Percentiles rank a stretch among this genome's conserved stretches.
These are phyloP conservation scores for Menidia beryllina DNA, from an alignment of 2,113 vertebrate genomes.

Conservation along the genomic window DNA sequence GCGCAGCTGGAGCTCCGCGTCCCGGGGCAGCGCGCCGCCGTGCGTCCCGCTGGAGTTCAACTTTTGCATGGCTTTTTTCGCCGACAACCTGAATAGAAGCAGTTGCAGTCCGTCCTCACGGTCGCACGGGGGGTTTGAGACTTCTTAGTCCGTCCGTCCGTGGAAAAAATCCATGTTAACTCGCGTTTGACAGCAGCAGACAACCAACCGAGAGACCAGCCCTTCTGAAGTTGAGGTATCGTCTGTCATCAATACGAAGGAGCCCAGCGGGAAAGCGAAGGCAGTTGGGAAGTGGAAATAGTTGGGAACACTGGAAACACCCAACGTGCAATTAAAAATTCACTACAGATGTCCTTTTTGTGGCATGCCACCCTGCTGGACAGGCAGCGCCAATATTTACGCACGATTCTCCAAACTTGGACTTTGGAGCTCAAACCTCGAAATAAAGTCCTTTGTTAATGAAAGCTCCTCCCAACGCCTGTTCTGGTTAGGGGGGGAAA, in stretches of 20 bases:
- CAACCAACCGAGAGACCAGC: background rate
- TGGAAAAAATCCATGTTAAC: slow-evolving; percentile 66
- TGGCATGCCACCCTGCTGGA: slow-evolving; percentile 15
- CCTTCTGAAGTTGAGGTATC: background rate
- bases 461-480: background rate
- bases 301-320: background rate
- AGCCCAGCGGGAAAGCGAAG: background rate
- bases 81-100: slow-evolving; percentile 10
- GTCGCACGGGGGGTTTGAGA: background rate
- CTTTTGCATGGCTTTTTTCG: slow-evolving; percentile 76
- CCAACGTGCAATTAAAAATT: slow-evolving; percentile 1
- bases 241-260: slow-evolving; percentile 7
- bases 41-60: slow-evolving; percentile 63
- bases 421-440: slow-evolving; percentile 4
- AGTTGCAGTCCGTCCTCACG: background rate
- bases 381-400: background rate
- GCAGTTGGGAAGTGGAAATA: background rate
- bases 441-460: slow-evolving; percentile 38
- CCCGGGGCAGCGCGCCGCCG: slow-evolving; percentile 70
- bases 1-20: slow-evolving; percentile 80
- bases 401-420: background rate
- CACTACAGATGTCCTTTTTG: slow-evolving; percentile 16
- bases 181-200: slow-evolving; percentile 65
- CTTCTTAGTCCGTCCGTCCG: slow-evolving; percentile 58
- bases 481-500: slow-evolving; percentile 5